These are phyloP conservation scores for Cryptus armator DNA, from an alignment of 2,888 invertebrate species.

Conservation along the genomic window DNA sequence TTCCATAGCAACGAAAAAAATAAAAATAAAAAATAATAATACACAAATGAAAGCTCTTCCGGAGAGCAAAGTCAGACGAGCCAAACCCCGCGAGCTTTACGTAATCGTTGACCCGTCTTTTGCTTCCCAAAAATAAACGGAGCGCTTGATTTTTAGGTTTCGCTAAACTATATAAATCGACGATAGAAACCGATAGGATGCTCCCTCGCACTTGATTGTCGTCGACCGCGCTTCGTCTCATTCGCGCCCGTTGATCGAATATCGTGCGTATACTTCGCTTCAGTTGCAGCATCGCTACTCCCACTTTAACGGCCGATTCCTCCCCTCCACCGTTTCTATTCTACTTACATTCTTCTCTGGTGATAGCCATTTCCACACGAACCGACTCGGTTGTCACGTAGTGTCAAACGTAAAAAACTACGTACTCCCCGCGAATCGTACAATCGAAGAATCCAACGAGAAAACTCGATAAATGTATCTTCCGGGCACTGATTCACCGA, in stretches of 20 bases:
- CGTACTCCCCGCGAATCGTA: too few relatives aligned
- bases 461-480: neutral
- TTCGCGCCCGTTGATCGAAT: slow-evolving; percentile 46
- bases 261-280: slow-evolving; percentile 33
- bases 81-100: slow-evolving; percentile 61
- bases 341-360: slow-evolving; percentile 84
- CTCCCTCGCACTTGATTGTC: slow-evolving; percentile 15
- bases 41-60: neutral
- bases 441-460: neutral
- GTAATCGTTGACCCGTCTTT: slow-evolving; percentile 68
- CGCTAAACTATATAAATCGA: slow-evolving; percentile 26
- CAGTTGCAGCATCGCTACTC: slow-evolving; percentile 36
- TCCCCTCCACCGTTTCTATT: slow-evolving; percentile 28
- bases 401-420: neutral
- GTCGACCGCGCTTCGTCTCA: neutral
- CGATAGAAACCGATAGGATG: slow-evolving; percentile 22
- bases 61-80: slow-evolving; percentile 26
- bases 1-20: neutral
- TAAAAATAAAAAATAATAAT: slow-evolving; percentile 28
- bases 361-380: slow-evolving; percentile 81
- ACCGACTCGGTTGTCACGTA: slow-evolving; percentile 2
- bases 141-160: slow-evolving; percentile 57
- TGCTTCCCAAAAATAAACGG: slow-evolving; percentile 73
- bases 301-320: neutral
- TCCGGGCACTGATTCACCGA: too few relatives aligned